These are phyloP conservation scores for Escarpia spicata DNA, from an alignment of 2,888 invertebrate species.

Conservation along the genomic window DNA sequence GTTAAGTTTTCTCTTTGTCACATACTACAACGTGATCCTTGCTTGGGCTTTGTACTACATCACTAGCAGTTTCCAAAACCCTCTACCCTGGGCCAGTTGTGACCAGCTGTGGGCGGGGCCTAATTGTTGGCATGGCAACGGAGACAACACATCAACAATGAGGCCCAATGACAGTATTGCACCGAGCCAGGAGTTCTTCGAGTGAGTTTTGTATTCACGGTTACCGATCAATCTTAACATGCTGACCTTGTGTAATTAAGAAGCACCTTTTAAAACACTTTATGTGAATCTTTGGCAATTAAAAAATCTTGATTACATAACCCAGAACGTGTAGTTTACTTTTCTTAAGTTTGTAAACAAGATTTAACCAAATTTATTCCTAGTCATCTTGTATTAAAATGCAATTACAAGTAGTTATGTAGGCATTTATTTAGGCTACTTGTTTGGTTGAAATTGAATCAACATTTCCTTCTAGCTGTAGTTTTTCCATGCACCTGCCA, in stretches of 20 bases:
- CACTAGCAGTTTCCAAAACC: slow-evolving; percentile 82
- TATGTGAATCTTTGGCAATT: background rate
- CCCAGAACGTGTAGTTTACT: no score
- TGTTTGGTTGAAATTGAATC: no score
- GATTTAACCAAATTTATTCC: no score
- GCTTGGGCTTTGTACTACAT: slow-evolving; percentile 94
- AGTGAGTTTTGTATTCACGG: slow-evolving; percentile 71
- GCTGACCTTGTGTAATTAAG: background rate
- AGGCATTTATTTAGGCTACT: no score
- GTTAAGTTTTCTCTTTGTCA: slow-evolving; percentile 93
- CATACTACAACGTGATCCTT: slow-evolving; percentile 95
- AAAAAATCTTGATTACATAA: no score
- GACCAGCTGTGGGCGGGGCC: slow-evolving; percentile 85
- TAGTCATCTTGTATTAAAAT: no score
- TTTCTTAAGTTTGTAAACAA: no score
- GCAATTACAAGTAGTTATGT: no score
- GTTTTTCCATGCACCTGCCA: no score
- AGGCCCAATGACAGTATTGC: slow-evolving; percentile 80
- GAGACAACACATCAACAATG: slow-evolving; percentile 27
- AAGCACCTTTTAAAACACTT: background rate
- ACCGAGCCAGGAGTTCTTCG: slow-evolving; percentile 91
- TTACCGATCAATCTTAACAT: background rate
- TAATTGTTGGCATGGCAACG: slow-evolving; percentile 77
- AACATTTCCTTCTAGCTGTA: no score
- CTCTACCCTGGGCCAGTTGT: slow-evolving; percentile 91